These are phyloP conservation scores for Smutsia gigantea DNA, from an alignment of 2,797 vertebrate species.

Conservation along the genomic window DNA sequence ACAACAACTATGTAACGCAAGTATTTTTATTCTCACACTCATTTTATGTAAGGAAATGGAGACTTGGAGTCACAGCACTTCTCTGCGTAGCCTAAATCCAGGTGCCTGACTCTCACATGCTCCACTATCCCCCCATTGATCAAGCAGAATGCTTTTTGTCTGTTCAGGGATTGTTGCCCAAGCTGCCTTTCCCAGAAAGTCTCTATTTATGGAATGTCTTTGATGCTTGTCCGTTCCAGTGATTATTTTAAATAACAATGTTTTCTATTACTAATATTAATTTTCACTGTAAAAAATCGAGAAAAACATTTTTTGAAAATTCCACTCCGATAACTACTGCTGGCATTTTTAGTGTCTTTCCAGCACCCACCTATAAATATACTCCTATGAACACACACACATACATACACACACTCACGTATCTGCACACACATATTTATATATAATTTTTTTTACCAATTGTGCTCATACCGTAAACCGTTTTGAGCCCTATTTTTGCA, in stretches of 20 bases:
- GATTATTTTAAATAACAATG: constrained; percentile 59
- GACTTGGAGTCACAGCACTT: not conserved
- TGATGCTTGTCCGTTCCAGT: constrained; percentile 42
- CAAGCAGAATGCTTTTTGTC: constrained; percentile 24
- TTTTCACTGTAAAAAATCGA: constrained; percentile 64
- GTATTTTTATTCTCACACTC: not conserved
- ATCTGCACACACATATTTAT: not conserved
- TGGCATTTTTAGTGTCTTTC: constrained; percentile 34
- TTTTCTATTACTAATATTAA: constrained; percentile 52
- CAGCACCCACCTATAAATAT: constrained; percentile 43
- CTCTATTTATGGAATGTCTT: constrained; percentile 57
- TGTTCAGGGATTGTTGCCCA: constrained; percentile 38
- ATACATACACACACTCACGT: not conserved
- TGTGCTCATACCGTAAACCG: not conserved
- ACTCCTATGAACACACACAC: not conserved
- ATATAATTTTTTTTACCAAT: not conserved
- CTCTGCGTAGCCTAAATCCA: not conserved
- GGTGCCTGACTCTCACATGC: not conserved
- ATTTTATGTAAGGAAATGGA: not conserved
- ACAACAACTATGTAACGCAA: not conserved
- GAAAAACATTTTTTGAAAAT: constrained; percentile 43
- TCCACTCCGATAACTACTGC: not conserved
- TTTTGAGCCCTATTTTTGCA: not conserved
- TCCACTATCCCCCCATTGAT: not conserved
- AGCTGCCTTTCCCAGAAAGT: constrained; percentile 50